Evolutionary conservation across 2,113 vertebrate species (phyloP), one percentile per base, ranked within the genome.

Genomic region (human): DNA sequence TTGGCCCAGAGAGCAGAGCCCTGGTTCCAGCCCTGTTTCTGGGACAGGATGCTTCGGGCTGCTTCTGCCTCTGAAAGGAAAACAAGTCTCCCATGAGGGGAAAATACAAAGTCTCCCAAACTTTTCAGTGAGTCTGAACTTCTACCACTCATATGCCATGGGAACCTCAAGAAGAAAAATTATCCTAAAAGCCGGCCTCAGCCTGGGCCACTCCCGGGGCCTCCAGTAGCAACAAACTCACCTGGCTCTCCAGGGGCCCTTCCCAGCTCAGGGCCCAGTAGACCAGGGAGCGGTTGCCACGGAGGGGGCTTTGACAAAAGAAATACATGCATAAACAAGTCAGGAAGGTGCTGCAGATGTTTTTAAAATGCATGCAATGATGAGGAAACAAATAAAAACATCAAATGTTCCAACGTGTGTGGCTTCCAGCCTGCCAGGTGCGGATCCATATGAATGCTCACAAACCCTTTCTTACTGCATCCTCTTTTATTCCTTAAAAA

Each of bases 321-420:
- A 12, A 13, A 13, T 0, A 16, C 32, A 8, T 0, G 14, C 0
- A 7, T 2, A 16, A 6, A 32, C 5, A 2, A 2, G 35, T 25
- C 32, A 13, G 76, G 35, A 23, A 25, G 4, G 68, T 0, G 2
- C 1, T 0, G 6, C 10, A 10, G 48, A 4, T 18, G 3, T 9
- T 64, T 14, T 3, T 25, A 45, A 12, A 30, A 22, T 1, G 8
- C 1, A 0, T 0, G 1, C 16, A 25, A 13, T 0, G 5, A 5
- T 1, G 22, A 20, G 18, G 32, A 88, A 32, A 9, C 40, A 2
- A 5, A 23, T 5, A 2, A 2, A 23, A 4, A 27, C 13, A 5
- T 6, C n/a, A 0, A 2, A 6, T 22, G 1, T 13, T 11, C 22
- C 52, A 0, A 0, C 0, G 82, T 0, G 32, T 0, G 0, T 10